phyloP scores from a whole-genome alignment of 1,140 invertebrate genomes.

The Neodiprion pinetum region DNA sequence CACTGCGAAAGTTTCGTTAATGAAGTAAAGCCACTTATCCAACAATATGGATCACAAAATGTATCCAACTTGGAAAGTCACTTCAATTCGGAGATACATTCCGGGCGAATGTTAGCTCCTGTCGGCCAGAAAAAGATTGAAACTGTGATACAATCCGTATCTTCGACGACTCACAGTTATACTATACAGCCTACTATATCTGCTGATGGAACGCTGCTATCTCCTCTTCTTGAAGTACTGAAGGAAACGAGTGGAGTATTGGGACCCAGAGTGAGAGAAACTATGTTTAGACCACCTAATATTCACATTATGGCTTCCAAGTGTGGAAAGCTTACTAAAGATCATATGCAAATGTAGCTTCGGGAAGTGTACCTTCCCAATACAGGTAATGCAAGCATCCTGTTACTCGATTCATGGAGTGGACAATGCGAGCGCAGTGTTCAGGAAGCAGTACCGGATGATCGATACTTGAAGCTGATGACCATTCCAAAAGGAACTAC shows the following conservation, averaged over 20 bases:
- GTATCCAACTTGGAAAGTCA: no score
- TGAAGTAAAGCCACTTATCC: no score
- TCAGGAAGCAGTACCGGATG: neutral
- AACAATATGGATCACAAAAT: no score
- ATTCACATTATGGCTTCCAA: neutral
- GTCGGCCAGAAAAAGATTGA: no score
- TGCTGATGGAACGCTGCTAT: neutral
- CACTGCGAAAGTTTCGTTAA: no score
- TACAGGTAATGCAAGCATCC: neutral
- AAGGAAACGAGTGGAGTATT: neutral
- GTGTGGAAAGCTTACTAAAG: neutral
- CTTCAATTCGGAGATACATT: no score
- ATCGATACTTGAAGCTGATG: neutral
- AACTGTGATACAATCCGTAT: neutral
- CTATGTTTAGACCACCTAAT: neutral
- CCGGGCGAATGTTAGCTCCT: no score
- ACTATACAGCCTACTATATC: neutral
- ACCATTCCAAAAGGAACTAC: neutral
- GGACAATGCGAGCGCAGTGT: neutral
- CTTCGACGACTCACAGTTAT: neutral
- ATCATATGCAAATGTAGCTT: neutral
- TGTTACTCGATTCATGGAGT: neutral
- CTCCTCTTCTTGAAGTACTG: neutral
- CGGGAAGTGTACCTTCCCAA: neutral
- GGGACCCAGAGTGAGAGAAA: neutral